A percentile compares a stretch with the other conserved stretches of the same genome.
phyloP scores from a whole-genome alignment of 2,113 vertebrate genomes.

The Otolemur garnettii region DNA sequence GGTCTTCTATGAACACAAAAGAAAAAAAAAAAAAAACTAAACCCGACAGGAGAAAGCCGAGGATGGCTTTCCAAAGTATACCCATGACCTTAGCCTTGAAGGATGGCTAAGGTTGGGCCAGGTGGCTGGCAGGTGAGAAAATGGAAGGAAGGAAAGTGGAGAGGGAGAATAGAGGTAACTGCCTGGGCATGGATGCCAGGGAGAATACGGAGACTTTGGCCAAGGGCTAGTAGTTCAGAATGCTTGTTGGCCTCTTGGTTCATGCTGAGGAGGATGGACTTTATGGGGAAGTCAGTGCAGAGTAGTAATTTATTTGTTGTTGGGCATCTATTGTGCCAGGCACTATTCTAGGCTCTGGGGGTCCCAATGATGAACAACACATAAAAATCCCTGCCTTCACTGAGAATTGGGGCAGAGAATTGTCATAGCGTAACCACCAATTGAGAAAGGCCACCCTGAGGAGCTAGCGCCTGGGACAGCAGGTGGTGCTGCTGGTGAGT shows the following conservation, averaged over 20 bases:
- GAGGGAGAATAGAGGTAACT: not conserved
- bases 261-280: not conserved
- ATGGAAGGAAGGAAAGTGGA: not conserved
- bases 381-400: not conserved
- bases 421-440: accelerated
- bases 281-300: not conserved
- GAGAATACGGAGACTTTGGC: not conserved
- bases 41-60: not conserved
- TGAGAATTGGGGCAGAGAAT: not conserved
- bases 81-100: not conserved
- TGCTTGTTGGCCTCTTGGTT: not conserved
- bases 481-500: accelerated
- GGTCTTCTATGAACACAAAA: not conserved
- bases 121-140: not conserved
- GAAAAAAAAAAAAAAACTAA: not conserved
- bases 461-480: accelerated
- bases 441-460: not conserved
- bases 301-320: not conserved
- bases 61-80: not conserved
- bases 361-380: not conserved
- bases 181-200: not conserved
- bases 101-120: not conserved
- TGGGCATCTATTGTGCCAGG: not conserved
- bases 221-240: not conserved
- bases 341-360: not conserved